Evolutionary conservation across 2,888 invertebrate species (phyloP), one percentile per base, ranked within the genome.

Genomic region (Morpho deidamia): DNA sequence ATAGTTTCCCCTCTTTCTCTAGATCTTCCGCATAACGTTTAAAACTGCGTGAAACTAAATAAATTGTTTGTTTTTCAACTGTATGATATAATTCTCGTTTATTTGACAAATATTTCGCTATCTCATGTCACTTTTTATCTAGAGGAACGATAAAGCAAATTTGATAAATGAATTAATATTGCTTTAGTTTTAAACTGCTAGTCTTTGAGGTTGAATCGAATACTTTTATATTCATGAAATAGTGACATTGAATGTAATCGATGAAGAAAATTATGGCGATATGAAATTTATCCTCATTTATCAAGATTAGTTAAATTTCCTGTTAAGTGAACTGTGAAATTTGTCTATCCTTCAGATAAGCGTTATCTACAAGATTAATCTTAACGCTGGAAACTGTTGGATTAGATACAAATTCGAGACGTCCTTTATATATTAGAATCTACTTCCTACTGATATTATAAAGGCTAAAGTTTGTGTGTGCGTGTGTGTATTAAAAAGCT

Each of bases 101-200:
- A 40, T 48, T 48, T 39, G 11, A 32, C 10, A 34, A 39, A 40
- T 42, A 41, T 42, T 35, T 35, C 33, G 42, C 42, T 49, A 49
- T 61, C 61, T 51, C 46, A 50, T 47, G 42, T 58, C 61, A 48
- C 37, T 51, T 58, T 55, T 57, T 66, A 65, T 61, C 64, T 55
- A 56, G 59, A 52, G 44, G 62, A 59, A 61, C 50, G 63, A 63
- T 66, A 65, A 60, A 63, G 61, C 49, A 50, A 59, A 54, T 51
- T 53, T 60, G 65, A 68, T 66, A 64, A 64, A 71, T 68, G 66
- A 78, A 80, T 74, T 70, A 76, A 75, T 74, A 69, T 60, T 54
- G 48, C 44, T 63, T 63, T 59, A 73, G 74, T 78, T 63, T 62
- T 63, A 58, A 60, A 64, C 67, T 68, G 51, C 55, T 42, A 32